Conservation (phyloP, 2,797 vertebrate species). For the Cryptoblepharus egeriae region DNA sequence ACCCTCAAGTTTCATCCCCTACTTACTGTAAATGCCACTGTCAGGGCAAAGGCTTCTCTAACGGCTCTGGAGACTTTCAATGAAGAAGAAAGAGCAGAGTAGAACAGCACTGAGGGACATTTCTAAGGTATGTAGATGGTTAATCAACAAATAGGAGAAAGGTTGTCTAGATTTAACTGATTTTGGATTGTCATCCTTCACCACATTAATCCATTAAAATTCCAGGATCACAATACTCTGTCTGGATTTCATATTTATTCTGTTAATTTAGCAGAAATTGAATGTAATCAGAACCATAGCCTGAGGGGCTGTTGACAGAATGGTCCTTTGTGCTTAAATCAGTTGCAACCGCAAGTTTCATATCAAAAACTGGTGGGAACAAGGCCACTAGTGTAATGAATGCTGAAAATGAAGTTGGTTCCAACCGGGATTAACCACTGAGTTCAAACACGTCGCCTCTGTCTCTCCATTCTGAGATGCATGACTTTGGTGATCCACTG, state of each 20-base stretch:
- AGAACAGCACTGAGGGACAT: too few relatives aligned
- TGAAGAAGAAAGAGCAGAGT: too few relatives aligned
- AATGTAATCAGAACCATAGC: conserved; percentile 22
- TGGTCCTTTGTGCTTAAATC: not conserved
- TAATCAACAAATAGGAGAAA: too few relatives aligned
- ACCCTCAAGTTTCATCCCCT: too few relatives aligned
- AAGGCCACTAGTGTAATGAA: not conserved
- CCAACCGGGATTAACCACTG: not conserved
- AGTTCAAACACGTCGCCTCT: not conserved
- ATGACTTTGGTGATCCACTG: not conserved
- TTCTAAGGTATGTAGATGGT: too few relatives aligned
- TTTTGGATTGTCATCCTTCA: too few relatives aligned
- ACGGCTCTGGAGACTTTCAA: too few relatives aligned
- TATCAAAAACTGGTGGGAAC: not conserved
- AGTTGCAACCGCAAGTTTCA: not conserved
- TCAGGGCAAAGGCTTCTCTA: too few relatives aligned
- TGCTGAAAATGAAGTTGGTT: not conserved
- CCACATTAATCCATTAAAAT: too few relatives aligned
- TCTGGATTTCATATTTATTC: conserved; percentile 8
- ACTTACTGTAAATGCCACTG: too few relatives aligned
- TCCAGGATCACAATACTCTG: not conserved
- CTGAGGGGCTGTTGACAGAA: not conserved
- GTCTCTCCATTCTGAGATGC: not conserved
- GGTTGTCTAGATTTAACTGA: too few relatives aligned
- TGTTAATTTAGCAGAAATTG: conserved; percentile 4